Base-by-base conservation (phyloP, 2,113 vertebrate species). In the Sisor rabdophorus region DNA sequence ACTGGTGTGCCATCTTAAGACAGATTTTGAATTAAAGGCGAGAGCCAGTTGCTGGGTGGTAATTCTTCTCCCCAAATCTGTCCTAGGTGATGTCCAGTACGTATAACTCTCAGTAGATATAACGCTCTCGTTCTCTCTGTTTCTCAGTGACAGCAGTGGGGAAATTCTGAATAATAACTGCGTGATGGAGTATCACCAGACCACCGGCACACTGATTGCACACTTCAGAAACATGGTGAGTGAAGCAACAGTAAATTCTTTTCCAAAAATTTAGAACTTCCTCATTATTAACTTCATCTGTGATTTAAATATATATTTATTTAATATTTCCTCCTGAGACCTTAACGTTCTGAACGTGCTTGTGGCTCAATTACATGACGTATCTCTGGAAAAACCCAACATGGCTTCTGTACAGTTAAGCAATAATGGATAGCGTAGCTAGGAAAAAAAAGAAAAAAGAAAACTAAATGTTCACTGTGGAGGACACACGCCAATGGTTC, bases 211-310 rank as follows among this genome's bases (percentile, higher is more conserved):
- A 0, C 94, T 98, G 80, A 98, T 95, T 0, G 95, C 96, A 20
- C 95, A 98, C 87, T 98, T 98, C 87, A 93, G 96, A 64, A 98
- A 98, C 90, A 97, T 98, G 96, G 96, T 98, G 84, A 93, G 92
- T 59, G 19, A 17, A 2, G 5, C 44, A 15, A 60, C 28, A 30
- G 7, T 47, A n/a, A 8, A 15, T 54, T 53, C 52, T n/a, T 36
- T 40, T 71, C 69, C 52, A 55, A 15, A 9, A 17, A 61, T 5
- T 32, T 17, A 70, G 26, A 69, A 20, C 22, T 19, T 69, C 19
- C 2, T 44, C 17, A 16, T 44, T 5, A 32, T 54, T 22, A 40
- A 19, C 20, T 55, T 28, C 30, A 36, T 58, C 70, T 47, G n/a
- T 56, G 22, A 22, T 40, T 47, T 26, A 26, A 24, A 48, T 19